Conservation (phyloP, 2,797 vertebrate species). For the Macropodus opercularis region DNA sequence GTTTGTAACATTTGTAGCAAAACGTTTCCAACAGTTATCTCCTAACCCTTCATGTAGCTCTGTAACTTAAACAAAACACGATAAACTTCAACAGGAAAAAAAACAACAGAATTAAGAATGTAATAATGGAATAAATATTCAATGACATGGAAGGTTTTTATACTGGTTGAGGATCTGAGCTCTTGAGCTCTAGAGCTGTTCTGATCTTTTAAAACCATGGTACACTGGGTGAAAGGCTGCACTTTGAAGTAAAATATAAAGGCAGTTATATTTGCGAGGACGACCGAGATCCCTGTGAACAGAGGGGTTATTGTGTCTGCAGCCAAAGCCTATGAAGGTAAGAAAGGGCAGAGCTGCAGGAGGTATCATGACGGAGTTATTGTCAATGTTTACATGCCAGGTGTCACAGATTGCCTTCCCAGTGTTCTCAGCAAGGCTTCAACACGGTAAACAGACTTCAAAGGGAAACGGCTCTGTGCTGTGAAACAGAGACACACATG, state of each 20-base stretch:
- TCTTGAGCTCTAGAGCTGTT: not conserved
- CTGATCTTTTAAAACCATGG: not conserved
- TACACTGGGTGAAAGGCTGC: not conserved
- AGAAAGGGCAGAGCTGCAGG: constrained; percentile 80
- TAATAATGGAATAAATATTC: no score
- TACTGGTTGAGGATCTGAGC: no score
- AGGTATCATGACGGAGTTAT: constrained; percentile 72
- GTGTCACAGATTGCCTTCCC: constrained; percentile 84
- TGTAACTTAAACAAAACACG: no score
- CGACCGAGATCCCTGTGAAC: constrained; percentile 43
- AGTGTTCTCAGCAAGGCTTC: constrained; percentile 80
- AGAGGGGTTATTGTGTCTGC: constrained; percentile 48
- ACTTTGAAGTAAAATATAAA: constrained; percentile 31
- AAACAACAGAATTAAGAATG: no score
- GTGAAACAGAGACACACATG: constrained; percentile 41
- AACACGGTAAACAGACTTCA: constrained; percentile 83
- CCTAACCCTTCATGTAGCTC: no score
- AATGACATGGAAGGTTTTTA: no score
- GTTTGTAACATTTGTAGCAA: no score
- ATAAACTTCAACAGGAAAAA: no score
- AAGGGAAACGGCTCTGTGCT: constrained; percentile 64
- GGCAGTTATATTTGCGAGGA: constrained; percentile 12
- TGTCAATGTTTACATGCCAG: constrained; percentile 84
- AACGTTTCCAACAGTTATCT: no score
- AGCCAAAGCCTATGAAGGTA: constrained; percentile 71